A percentile compares a stretch with the other conserved stretches of the same genome.
Evolutionary conservation across 1,140 invertebrate species (phyloP).

Genomic region (Lanistes nyassanus): DNA sequence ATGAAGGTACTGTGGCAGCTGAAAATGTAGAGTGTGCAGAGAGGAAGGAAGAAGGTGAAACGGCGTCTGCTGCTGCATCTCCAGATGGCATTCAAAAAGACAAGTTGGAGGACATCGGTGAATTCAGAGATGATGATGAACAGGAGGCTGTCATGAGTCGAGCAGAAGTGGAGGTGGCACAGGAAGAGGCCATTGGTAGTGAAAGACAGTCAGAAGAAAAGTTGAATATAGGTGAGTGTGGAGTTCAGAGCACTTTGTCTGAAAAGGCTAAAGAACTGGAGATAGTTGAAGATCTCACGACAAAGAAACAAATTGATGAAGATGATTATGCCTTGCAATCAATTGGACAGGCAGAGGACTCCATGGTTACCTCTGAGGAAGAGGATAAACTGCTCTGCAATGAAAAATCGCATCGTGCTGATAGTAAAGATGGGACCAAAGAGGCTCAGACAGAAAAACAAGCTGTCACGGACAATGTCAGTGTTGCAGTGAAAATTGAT

Average conservation of each 20-base stretch:
- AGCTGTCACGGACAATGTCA: conserved; percentile 32
- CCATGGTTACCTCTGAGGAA: background rate
- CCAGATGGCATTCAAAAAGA: conserved; percentile 7
- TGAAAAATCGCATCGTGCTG: background rate
- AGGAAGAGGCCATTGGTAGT: background rate
- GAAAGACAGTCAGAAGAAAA: too few species aligned
- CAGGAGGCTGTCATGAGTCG: too few species aligned
- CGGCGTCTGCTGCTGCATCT: background rate
- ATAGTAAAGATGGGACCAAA: background rate
- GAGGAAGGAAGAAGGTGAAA: background rate
- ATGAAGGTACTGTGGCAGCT: too few species aligned
- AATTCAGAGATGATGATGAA: conserved; percentile 9
- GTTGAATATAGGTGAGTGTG: too few species aligned
- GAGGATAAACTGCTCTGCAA: background rate
- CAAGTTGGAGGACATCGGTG: background rate
- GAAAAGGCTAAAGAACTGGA: conserved; percentile 3
- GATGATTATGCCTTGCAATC: conserved; percentile 4
- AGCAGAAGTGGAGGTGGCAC: background rate
- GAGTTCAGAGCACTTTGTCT: background rate
- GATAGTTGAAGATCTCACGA: conserved; percentile 27
- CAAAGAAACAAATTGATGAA: conserved; percentile 40
- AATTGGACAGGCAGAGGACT: background rate
- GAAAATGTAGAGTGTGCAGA: background rate
- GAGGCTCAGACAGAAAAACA: conserved; percentile 36
- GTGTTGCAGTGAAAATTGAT: background rate